Percentiles rank a stretch among this genome's conserved stretches.
Evolutionary conservation across 1,140 invertebrate genomes (phyloP).

Genomic region (Hydropsyche tenuis): DNA sequence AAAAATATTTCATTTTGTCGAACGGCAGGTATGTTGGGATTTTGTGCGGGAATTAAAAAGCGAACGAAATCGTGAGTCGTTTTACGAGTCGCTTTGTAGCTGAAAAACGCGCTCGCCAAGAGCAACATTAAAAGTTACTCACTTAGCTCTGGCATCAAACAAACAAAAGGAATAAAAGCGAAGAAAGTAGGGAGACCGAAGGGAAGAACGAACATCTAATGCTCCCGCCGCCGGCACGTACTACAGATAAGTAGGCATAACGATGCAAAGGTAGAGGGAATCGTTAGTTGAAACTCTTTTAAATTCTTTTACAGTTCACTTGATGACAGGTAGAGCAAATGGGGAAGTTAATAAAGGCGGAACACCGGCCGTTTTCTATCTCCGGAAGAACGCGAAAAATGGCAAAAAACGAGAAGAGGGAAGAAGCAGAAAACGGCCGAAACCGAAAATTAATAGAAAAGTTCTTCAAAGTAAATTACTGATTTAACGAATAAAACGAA

Average conservation of each 20-base stretch:
- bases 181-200: conserved; percentile 7
- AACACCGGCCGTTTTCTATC: conserved; percentile 38
- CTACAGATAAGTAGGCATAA: conserved; percentile 38
- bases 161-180: conserved; percentile 44
- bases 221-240: conserved; percentile 19
- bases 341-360: conserved; percentile 46
- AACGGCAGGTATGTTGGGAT: too few species aligned
- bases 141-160: conserved; percentile 40
- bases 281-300: conserved; percentile 46
- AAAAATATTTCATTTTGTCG: too few species aligned
- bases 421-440: not conserved
- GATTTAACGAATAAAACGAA: too few species aligned
- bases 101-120: conserved; percentile 31
- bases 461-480: too few species aligned
- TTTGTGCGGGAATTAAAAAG: conserved; percentile 4
- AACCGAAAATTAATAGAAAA: not conserved
- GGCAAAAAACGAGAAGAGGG: not conserved
- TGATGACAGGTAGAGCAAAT: conserved; percentile 47
- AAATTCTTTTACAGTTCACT: conserved; percentile 45
- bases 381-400: too few species aligned
- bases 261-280: conserved; percentile 40
- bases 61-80: not conserved
- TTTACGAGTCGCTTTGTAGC: conserved; percentile 21
- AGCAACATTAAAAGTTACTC: conserved; percentile 44
- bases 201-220: conserved; percentile 26